These are phyloP conservation scores for Lasioglossum baleicum DNA, from an alignment of 1,140 invertebrate genomes.

Conservation along the genomic window DNA sequence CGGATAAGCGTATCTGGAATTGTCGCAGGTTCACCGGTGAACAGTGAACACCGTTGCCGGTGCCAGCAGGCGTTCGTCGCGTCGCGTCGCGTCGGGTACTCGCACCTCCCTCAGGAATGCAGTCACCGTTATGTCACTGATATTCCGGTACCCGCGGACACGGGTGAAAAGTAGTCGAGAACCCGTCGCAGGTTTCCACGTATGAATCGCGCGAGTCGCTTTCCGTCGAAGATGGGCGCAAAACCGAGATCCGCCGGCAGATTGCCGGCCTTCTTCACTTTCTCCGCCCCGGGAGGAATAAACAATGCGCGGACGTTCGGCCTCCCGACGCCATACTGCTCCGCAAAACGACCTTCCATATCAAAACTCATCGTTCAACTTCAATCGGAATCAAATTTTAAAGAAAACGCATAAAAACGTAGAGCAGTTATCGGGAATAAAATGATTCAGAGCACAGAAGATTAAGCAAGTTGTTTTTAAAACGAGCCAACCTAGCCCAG, in stretches of 20 bases:
- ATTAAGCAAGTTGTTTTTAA: no score
- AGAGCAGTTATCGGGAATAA: no score
- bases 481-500: no score
- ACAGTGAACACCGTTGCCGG: neutral
- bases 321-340: neutral
- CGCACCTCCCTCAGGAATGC: constrained; percentile 50
- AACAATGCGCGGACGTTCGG: constrained; percentile 40
- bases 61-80: neutral
- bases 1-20: no score
- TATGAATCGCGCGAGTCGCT: constrained; percentile 13
- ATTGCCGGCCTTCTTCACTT: constrained; percentile 52
- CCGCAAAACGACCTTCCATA: no score
- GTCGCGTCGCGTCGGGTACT: constrained; percentile 2
- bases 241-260: constrained; percentile 44
- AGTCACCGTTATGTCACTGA: constrained; percentile 64
- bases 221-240: constrained; percentile 36
- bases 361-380: no score
- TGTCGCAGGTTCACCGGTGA: neutral
- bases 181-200: constrained; percentile 3
- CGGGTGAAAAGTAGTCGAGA: constrained; percentile 14
- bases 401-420: no score
- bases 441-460: no score
- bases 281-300: constrained; percentile 36
- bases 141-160: constrained; percentile 25
- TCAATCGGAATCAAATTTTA: no score